Percentiles rank a stretch among this genome's conserved stretches.
These are phyloP conservation scores for Epizoanthus illoricatus DNA, from an alignment of 92 coral and sea anemone species.

Conservation along the genomic window DNA sequence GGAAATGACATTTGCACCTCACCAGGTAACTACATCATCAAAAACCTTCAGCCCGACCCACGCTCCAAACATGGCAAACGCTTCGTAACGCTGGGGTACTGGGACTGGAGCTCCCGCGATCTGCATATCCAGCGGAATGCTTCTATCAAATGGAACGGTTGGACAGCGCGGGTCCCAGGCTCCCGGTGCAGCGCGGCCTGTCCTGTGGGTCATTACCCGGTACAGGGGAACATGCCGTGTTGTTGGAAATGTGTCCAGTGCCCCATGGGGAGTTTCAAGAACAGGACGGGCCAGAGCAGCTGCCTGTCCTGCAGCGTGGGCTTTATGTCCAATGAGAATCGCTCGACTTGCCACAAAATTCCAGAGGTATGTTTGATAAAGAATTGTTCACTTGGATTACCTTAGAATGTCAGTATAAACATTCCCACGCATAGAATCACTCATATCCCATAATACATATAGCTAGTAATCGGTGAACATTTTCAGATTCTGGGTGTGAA, in stretches of 20 bases:
- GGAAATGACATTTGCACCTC: no score
- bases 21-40: slow-evolving; percentile 83
- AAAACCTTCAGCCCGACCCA: slow-evolving; percentile 82
- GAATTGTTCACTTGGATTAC: no score
- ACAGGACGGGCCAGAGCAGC: slow-evolving; percentile 55
- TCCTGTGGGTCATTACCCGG: slow-evolving; percentile 80
- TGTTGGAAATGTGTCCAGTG: slow-evolving; percentile 93
- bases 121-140: slow-evolving; percentile 58
- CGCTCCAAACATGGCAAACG: slow-evolving; percentile 59
- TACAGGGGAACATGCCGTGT: slow-evolving; percentile 71
- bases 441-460: no score
- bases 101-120: slow-evolving; percentile 74
- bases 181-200: slow-evolving; percentile 87
- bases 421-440: no score
- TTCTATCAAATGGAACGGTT: slow-evolving; percentile 77
- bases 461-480: no score
- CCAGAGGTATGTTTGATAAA: slow-evolving; percentile 53
- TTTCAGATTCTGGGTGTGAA: neutral
- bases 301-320: slow-evolving; percentile 70
- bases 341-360: slow-evolving; percentile 68
- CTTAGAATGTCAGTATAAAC: no score
- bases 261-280: slow-evolving; percentile 72
- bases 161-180: slow-evolving; percentile 59
- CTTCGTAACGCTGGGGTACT: slow-evolving; percentile 72
- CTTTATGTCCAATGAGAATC: slow-evolving; percentile 62